These are phyloP conservation scores for Calidris pugnax DNA, from an alignment of 2,113 vertebrate genomes.

Conservation along the genomic window DNA sequence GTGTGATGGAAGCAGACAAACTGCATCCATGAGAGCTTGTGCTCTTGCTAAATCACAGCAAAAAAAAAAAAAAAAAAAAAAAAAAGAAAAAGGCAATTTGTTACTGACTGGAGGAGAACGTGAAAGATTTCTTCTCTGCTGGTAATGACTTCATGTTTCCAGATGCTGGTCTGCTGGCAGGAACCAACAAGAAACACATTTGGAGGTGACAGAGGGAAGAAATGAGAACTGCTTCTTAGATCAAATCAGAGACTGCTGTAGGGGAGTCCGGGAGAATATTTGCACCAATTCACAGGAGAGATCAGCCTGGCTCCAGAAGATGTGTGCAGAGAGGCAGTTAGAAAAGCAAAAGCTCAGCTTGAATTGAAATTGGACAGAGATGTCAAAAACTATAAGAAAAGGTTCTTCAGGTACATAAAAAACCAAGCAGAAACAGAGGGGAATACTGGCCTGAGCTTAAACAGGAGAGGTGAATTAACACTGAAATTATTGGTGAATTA, in stretches of 20 bases:
- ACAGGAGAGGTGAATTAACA: background rate
- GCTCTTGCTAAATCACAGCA: background rate
- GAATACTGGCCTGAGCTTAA: background rate
- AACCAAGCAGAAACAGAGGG: background rate
- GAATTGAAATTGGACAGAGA: background rate
- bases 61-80: no score
- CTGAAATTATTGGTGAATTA: background rate
- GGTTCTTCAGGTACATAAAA: background rate
- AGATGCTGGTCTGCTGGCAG: background rate
- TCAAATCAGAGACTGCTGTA: background rate
- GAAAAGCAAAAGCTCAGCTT: background rate
- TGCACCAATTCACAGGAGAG: background rate
- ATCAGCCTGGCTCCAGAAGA: background rate
- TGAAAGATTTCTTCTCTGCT: constrained; percentile 18
- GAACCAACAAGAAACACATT: constrained; percentile 6
- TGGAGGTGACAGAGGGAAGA: background rate
- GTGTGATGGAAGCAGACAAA: background rate
- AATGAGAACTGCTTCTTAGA: background rate
- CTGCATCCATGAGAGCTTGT: background rate
- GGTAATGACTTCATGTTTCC: background rate
- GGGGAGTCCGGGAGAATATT: background rate
- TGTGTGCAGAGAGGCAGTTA: background rate
- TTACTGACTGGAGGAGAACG: background rate
- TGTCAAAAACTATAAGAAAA: background rate
- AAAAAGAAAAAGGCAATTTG: background rate